Percentiles rank a stretch among this genome's conserved stretches.
Evolutionary conservation across 2,888 invertebrate genomes (phyloP).

Genomic region (Timandra comae): DNA sequence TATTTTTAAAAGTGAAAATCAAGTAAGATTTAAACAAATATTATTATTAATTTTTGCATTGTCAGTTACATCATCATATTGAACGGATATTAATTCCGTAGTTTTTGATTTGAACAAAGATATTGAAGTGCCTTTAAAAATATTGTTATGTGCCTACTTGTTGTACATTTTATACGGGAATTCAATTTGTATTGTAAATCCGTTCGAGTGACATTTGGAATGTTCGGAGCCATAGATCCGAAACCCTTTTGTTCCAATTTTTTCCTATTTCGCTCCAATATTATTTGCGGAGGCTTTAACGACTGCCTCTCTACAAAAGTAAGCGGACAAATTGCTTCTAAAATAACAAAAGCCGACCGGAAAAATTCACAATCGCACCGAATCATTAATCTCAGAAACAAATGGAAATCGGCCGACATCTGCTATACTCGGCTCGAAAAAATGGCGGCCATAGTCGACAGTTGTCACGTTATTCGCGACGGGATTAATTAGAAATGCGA

Average conservation of each 20-base stretch:
- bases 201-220: constrained; percentile 16
- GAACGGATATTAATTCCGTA: too few species aligned
- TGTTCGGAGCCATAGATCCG: constrained; percentile 19
- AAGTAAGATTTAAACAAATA: too few species aligned
- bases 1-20: too few species aligned
- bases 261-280: constrained; percentile 60
- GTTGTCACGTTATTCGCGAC: constrained; percentile 78
- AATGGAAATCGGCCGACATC: constrained; percentile 77
- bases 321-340: constrained; percentile 77
- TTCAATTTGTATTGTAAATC: constrained; percentile 22
- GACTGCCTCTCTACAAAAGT: constrained; percentile 71
- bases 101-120: too few species aligned
- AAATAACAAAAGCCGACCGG: constrained; percentile 77
- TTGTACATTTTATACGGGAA: too few species aligned
- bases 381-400: constrained; percentile 78
- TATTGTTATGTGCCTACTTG: too few species aligned
- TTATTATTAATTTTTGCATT: too few species aligned
- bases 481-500: constrained; percentile 78
- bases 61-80: too few species aligned
- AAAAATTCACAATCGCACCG: constrained; percentile 76
- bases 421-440: constrained; percentile 70
- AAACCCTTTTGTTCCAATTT: constrained; percentile 41
- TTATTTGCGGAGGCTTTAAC: constrained; percentile 68
- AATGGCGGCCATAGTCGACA: constrained; percentile 74
- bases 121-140: too few species aligned